Base-by-base conservation (phyloP, 2,797 vertebrate genomes). In the Tinamus major region DNA sequence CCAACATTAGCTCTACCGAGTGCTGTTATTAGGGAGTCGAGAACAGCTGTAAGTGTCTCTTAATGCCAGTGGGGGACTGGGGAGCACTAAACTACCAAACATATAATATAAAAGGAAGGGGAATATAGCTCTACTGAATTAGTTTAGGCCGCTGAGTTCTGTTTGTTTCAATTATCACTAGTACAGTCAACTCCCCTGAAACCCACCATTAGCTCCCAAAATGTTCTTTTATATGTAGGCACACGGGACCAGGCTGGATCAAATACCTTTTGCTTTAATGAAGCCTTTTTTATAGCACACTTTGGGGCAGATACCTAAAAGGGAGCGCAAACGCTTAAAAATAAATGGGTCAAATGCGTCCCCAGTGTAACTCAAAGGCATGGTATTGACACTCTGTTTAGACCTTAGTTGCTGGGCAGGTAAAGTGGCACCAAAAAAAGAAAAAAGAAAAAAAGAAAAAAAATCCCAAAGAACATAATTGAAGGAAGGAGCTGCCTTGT, bases 101-200 rank as follows among this genome's bases (percentile, higher is more conserved):
- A 68, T 69, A 64, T 85, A 94, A 94, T 92, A 69, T n/a, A 83
- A 80, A 89, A 82, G 55, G 81, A 85, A n/a, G 71, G 89, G 49
- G 68, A 90, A 64, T 39, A 24, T n/a, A 90, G 90, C 77, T 89
- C 68, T 48, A 23, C 77, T 71, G 93, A 92, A 97, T 90, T 76
- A 85, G 79, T 56, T 42, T 9, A 83, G 79, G 61, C 91, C 93
- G 80, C 77, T 16, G 90, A 91, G 70, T 37, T 96, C 91, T 90
- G 83, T 94, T 96, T 92, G 95, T 95, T 96, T 95, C 97, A 96
- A 79, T 96, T 95, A 93, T 79, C 75, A 61, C 33, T 6, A 67
- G 75, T 91, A 81, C 80, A 85, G 64, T 53, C 81, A 78, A 94
- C 78, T 79, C 85, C 68, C 79, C 63, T 70, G 64, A 89, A 92